Evolutionary conservation across 1,140 invertebrate species (phyloP), one percentile per base, ranked within the genome.

Genomic region (Pentalonia nigronervosa): DNA sequence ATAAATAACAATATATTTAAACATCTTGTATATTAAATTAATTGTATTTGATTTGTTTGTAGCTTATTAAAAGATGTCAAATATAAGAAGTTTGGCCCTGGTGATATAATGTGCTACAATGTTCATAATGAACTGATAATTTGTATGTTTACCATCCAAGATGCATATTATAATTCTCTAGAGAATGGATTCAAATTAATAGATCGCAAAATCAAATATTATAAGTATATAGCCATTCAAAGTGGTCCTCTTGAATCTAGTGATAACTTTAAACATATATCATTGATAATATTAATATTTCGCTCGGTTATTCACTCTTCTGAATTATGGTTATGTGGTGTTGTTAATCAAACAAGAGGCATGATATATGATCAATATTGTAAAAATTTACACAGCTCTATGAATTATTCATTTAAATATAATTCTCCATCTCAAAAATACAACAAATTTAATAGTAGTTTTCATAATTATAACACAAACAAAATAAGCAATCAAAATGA

Each of bases 281-380:
- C 47, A 53, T 50, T 17, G 41, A 81, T 81, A 20, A 30, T 91
- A 20, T 60, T 76, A 34, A 91, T 91, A 76, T 47, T 34, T 14
- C 56, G 90, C 7, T 81, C 90, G 30, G n/a, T 81, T 20, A 45
- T 4, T 48, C 45, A 81, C 21, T 14, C 3, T 34, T 67, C 41
- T 21, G 90, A 91, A 34, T 48, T 91, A 48, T 91, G 90, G 90
- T 81, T 91, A 48, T 91, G 90, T 48, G 90, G 90, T 48, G 30
- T 47, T 76, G 14, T 11, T 7, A n/a, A n/a, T 6, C 60, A 91
- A 67, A 36, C 60, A 50, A 23, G 23, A 9, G 30, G 21, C 11
- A 21, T 20, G 50, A 20, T 17, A 23, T 34, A 91, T 81, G 90
- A 91, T 91, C 3, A 47, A 91, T 91, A 91, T 48, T 91, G 67